phyloP scores from a whole-genome alignment of 2,888 invertebrate genomes.

The Platerodrilus igneus region DNA sequence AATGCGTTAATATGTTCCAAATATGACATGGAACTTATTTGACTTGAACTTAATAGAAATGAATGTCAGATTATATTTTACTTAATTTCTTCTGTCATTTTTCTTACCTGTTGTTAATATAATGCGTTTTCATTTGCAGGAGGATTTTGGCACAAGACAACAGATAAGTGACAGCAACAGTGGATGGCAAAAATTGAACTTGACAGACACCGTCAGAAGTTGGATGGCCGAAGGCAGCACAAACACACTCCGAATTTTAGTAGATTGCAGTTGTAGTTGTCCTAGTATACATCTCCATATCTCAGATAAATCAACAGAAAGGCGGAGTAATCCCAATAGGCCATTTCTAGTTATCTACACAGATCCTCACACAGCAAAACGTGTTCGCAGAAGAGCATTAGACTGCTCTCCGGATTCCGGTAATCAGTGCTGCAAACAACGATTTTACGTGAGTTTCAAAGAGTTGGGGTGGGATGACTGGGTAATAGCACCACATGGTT shows the following conservation, averaged over 20 bases:
- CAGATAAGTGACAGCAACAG: conserved; percentile 56
- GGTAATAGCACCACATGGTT: conserved; percentile 80
- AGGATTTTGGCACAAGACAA: conserved; percentile 56
- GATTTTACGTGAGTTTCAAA: conserved; percentile 87
- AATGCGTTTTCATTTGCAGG: conserved; percentile 47
- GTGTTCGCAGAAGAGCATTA: conserved; percentile 75
- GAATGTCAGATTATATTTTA: too few relatives aligned
- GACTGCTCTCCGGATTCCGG: conserved; percentile 71
- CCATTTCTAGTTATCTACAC: conserved; percentile 82
- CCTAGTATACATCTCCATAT: conserved; percentile 71
- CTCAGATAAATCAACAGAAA: conserved; percentile 39
- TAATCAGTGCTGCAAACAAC: conserved; percentile 81
- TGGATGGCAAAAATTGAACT: conserved; percentile 85
- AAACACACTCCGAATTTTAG: conserved; percentile 68
- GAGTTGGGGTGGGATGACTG: conserved; percentile 92
- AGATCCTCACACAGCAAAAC: conserved; percentile 61
- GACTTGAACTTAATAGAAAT: too few relatives aligned
- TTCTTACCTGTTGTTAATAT: too few relatives aligned
- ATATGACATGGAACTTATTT: too few relatives aligned
- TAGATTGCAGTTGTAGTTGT: conserved; percentile 77
- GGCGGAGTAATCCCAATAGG: conserved; percentile 58
- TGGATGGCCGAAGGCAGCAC: conserved; percentile 58
- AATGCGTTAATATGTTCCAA: too few relatives aligned
- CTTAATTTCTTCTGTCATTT: too few relatives aligned
- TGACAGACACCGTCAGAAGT: conserved; percentile 69